Evolutionary conservation across 2,888 invertebrate genomes (phyloP).

Genomic region (Polyommatus iphigenia): DNA sequence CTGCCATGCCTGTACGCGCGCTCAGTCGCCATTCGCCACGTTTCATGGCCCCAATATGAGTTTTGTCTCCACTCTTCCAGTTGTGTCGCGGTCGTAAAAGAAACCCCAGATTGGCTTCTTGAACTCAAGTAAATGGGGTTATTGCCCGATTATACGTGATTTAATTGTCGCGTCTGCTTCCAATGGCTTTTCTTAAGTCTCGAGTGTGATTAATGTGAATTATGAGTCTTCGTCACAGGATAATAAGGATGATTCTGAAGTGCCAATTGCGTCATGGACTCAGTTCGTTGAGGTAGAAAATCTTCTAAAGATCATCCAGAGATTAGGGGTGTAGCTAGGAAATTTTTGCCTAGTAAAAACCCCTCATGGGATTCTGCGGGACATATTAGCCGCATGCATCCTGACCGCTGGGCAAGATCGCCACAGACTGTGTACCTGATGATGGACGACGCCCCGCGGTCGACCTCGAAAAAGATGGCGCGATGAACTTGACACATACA

Average conservation of each 20-base stretch:
- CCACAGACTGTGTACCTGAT: too few species aligned
- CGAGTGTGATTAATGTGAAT: constrained; percentile 15
- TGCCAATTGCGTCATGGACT: neutral
- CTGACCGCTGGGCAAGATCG: too few species aligned
- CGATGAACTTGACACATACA: too few species aligned
- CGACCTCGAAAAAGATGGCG: too few species aligned
- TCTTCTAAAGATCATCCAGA: too few species aligned
- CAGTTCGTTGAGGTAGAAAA: too few species aligned
- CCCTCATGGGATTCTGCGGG: too few species aligned
- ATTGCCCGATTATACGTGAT: constrained; percentile 19
- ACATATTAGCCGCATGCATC: too few species aligned
- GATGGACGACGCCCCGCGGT: too few species aligned
- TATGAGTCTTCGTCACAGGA: neutral
- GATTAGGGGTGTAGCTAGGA: too few species aligned
- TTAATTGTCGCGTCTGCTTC: constrained; percentile 8
- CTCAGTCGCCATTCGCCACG: neutral
- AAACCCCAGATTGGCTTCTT: constrained; percentile 16
- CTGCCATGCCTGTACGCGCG: neutral
- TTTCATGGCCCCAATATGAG: neutral
- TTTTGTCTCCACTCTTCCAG: neutral
- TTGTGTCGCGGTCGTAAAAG: neutral
- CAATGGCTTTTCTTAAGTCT: constrained; percentile 17
- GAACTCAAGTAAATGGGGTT: constrained; percentile 4
- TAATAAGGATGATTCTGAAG: neutral
- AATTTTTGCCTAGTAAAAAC: too few species aligned